Evolutionary conservation across 2,797 vertebrate genomes (phyloP).

Genomic region (Naso thynnoides): DNA sequence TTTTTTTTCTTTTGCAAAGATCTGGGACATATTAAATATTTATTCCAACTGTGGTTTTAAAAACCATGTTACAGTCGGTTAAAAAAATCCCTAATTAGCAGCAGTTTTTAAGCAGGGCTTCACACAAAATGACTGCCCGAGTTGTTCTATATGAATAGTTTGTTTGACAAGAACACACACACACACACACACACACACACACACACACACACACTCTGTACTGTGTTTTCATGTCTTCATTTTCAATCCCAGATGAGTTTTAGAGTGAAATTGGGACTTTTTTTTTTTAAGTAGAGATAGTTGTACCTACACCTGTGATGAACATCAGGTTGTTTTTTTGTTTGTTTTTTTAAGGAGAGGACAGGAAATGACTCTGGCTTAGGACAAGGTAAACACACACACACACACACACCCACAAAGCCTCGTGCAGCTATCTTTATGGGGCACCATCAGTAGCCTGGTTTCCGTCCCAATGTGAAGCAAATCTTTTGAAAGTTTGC

Average conservation of each 20-base stretch:
- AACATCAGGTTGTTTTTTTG: slow-evolving; percentile 48
- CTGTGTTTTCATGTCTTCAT: background rate
- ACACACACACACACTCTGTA: slow-evolving; percentile 5
- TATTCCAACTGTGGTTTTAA: slow-evolving; percentile 49
- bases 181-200: slow-evolving; percentile 9
- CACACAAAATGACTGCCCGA: slow-evolving; percentile 10
- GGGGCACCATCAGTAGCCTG: no score
- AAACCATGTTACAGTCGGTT: slow-evolving; percentile 13
- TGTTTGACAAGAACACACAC: slow-evolving; percentile 32
- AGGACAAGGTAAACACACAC: background rate
- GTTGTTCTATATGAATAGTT: slow-evolving; percentile 18
- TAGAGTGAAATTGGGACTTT: slow-evolving; percentile 34
- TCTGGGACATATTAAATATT: slow-evolving; percentile 67
- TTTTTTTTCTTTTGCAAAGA: slow-evolving; percentile 25
- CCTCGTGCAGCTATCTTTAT: no score
- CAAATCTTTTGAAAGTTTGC: no score
- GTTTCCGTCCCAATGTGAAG: no score
- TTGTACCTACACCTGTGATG: slow-evolving; percentile 48
- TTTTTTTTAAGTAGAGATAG: slow-evolving; percentile 17
- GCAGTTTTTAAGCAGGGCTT: slow-evolving; percentile 31
- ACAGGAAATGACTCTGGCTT: slow-evolving; percentile 35
- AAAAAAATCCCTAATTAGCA: slow-evolving; percentile 46
- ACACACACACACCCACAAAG: slow-evolving; percentile 11
- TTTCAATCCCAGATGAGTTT: slow-evolving; percentile 1
- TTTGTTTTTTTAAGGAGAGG: background rate